Evolutionary conservation across 2,797 vertebrate species (phyloP), one percentile per base, ranked within the genome.

Genomic region (Valencia hispanica): DNA sequence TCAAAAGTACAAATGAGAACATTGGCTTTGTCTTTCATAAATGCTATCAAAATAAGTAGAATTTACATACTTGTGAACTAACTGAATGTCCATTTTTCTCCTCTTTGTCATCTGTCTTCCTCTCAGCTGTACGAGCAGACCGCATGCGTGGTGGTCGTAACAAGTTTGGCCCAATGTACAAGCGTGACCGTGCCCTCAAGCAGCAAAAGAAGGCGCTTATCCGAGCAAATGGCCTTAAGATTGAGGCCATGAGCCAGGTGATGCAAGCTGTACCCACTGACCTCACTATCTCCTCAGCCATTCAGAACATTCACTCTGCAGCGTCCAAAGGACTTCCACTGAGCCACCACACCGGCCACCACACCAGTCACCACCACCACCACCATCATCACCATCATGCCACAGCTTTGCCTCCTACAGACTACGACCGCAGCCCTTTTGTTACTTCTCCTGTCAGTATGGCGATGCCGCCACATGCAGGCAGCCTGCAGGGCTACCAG

Each of bases 91-190:
- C 66, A 77, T 79, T 80, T 51, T 82, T 84, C 39, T 88, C 34
- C 78, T 30, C 30, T 82, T 72, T 79, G 45, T 61, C 69, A 55
- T 69, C 45, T 73, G 30, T 83, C 12, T 78, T 36, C 11, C 55
- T 72, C 6, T 72, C 86, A 99, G 98, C 98, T 69, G 98, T 99
- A 76, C 95, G 98, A 82, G 98, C 98, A 0, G 98, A 99, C 90
- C 96, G 98, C 76, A 99, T 99, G 98, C 97, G 98, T 0, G 98
- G 98, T 0, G 98, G 98, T 75, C 95, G 98, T 79, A 99, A 99
- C 94, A 99, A 99, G 90, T 99, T 99, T 34, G 98, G 98, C 90
- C 98, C 98, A 12, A 99, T 99, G 98, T 99, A 99, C 95, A 99
- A 99, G 94, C 96, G 98, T 77, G 98, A 99, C 94, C 95, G 98